These are phyloP conservation scores for Liasis olivaceus DNA, from an alignment of 2,797 vertebrate species.

Conservation along the genomic window DNA sequence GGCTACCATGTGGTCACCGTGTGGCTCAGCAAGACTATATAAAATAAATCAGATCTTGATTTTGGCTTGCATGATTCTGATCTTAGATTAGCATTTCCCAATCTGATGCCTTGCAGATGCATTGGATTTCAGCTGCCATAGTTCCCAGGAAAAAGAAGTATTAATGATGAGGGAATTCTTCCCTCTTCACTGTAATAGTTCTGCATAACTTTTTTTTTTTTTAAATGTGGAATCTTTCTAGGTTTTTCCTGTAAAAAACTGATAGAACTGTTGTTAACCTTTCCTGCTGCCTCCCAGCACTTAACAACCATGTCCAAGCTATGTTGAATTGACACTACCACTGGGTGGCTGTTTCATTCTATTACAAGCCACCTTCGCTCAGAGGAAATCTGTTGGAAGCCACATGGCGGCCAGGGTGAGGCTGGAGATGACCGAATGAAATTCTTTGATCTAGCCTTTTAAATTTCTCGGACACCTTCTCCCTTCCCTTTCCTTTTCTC, in stretches of 20 bases:
- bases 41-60: neutral
- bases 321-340: neutral
- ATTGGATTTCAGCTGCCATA: neutral
- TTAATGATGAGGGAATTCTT: neutral
- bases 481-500: too few relatives aligned
- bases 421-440: too few relatives aligned
- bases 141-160: neutral
- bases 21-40: neutral
- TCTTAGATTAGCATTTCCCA: neutral
- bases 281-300: neutral
- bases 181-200: neutral
- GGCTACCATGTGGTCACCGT: neutral
- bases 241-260: neutral
- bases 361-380: too few relatives aligned
- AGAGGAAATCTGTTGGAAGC: too few relatives aligned
- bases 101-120: neutral
- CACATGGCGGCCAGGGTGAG: too few relatives aligned
- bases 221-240: neutral
- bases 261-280: neutral
- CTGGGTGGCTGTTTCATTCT: too few relatives aligned
- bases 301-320: neutral
- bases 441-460: too few relatives aligned
- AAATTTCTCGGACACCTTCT: too few relatives aligned
- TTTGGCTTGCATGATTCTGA: neutral
- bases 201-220: neutral